Evolutionary conservation across 1,140 invertebrate genomes (phyloP).

Genomic region (Polypedilum pembai): DNA sequence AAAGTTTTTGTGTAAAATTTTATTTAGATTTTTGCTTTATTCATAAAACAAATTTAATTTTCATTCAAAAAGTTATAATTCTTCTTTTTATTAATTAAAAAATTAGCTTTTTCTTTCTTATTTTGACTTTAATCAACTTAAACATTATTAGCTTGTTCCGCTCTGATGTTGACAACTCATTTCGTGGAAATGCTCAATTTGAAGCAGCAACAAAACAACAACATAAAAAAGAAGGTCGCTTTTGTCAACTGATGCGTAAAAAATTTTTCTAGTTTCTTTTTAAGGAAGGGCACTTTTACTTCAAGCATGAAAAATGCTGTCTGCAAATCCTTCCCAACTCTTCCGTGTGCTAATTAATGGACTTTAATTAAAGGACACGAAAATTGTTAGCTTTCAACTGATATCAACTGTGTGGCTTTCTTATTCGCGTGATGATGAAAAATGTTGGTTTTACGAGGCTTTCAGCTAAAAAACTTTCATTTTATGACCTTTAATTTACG

Average conservation of each 20-base stretch:
- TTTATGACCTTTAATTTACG: no score
- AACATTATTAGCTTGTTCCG: background rate
- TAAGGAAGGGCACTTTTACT: background rate
- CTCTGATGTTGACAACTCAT: background rate
- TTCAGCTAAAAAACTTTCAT: no score
- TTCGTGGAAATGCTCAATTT: conserved; percentile 4
- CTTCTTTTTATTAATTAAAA: background rate
- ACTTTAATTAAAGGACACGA: conserved; percentile 9
- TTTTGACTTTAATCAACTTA: conserved; percentile 2
- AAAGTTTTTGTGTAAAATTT: no score
- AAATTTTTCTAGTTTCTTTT: background rate
- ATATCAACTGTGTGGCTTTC: no score
- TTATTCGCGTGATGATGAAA: background rate
- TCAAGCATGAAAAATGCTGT: background rate
- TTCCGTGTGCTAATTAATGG: conserved; percentile 12
- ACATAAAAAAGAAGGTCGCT: background rate
- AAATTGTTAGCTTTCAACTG: background rate
- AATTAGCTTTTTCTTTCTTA: background rate
- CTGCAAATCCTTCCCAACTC: background rate
- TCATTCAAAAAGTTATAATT: no score
- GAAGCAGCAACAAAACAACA: background rate
- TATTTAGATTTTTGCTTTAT: no score
- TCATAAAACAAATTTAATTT: no score
- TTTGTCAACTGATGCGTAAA: background rate
- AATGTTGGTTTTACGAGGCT: background rate